Conservation (phyloP, 2,113 vertebrate genomes). For the Apus apus region DNA sequence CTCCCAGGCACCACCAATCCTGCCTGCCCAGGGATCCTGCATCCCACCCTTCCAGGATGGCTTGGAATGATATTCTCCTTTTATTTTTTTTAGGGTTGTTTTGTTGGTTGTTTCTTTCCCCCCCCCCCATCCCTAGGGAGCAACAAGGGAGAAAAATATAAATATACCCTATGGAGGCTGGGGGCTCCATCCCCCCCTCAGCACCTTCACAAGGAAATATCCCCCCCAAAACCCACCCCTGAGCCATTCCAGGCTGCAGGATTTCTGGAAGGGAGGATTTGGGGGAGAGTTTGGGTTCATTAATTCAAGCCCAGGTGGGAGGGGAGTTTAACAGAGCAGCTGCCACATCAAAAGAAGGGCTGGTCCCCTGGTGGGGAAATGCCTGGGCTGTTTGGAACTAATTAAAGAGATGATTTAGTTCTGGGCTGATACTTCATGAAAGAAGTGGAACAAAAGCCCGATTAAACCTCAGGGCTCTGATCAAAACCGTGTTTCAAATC, state of each 20-base stretch:
- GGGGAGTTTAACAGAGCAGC: background rate
- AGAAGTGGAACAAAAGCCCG: background rate
- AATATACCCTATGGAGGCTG: fast-evolving
- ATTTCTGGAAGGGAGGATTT: background rate
- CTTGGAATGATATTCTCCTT: fast-evolving
- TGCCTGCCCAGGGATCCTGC: background rate
- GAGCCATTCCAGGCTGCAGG: background rate
- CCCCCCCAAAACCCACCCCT: fast-evolving
- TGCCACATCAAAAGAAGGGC: background rate
- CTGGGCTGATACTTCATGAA: background rate
- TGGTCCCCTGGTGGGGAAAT: background rate
- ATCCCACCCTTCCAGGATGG: background rate
- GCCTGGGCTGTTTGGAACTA: background rate
- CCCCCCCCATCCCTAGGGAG: fast-evolving
- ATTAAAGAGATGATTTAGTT: background rate
- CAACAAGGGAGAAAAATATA: fast-evolving
- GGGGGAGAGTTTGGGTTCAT: background rate
- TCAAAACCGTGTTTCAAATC: background rate
- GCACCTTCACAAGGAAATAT: background rate
- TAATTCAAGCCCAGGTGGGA: background rate
- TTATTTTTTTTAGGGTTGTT: too few species aligned
- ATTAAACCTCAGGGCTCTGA: fast-evolving
- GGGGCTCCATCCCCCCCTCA: background rate
- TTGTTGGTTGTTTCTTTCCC: too few species aligned
- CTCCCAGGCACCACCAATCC: fast-evolving